Evolutionary conservation across 2,797 vertebrate genomes (phyloP).

Genomic region (Distichodus sexfasciatus): DNA sequence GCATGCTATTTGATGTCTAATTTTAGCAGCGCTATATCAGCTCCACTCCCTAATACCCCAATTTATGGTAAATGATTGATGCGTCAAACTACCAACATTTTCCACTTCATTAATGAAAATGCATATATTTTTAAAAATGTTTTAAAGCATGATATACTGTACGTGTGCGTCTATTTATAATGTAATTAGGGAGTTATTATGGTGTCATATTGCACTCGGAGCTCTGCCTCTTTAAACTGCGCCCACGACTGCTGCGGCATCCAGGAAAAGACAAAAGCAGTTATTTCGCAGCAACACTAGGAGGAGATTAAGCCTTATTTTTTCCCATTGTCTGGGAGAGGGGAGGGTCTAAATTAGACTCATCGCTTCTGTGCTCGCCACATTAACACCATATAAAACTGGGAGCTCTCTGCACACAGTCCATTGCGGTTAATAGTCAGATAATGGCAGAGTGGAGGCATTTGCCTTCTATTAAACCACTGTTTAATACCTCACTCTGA

Average conservation of each 20-base stretch:
- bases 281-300: constrained; percentile 50
- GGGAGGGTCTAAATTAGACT: constrained; percentile 68
- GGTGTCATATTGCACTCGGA: constrained; percentile 61
- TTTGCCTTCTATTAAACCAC: constrained; percentile 79
- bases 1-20: constrained; percentile 68
- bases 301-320: constrained; percentile 70
- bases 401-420: constrained; percentile 60
- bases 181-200: constrained; percentile 67
- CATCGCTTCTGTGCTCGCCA: constrained; percentile 69
- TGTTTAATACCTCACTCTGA: constrained; percentile 74
- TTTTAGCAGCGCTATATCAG: constrained; percentile 60
- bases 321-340: constrained; percentile 63
- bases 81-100: constrained; percentile 68
- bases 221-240: constrained; percentile 50
- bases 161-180: constrained; percentile 73
- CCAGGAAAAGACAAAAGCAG: constrained; percentile 42
- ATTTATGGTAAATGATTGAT: constrained; percentile 75
- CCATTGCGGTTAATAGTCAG: constrained; percentile 77
- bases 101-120: constrained; percentile 77
- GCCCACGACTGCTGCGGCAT: constrained; percentile 54
- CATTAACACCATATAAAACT: constrained; percentile 71
- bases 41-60: constrained; percentile 58
- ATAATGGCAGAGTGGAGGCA: constrained; percentile 77
- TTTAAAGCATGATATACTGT: constrained; percentile 70
- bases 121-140: constrained; percentile 66